Conservation (phyloP, 2,113 vertebrate genomes). For the Caranx melampygus region DNA sequence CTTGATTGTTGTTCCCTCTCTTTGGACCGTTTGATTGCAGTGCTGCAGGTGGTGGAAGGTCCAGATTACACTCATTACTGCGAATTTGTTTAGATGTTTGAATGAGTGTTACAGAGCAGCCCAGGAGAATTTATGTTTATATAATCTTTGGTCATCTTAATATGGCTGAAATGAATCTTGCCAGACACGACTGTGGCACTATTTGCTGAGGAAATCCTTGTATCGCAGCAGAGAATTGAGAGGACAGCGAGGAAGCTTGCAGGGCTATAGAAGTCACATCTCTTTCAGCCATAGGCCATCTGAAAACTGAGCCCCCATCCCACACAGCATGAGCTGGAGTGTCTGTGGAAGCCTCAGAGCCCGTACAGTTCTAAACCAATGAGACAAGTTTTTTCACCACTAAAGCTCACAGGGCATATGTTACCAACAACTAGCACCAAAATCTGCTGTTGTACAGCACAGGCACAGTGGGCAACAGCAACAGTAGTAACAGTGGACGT, state of each 20-base stretch:
- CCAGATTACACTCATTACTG: slow-evolving; percentile 47
- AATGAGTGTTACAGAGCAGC: slow-evolving; percentile 1
- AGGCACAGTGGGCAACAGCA: too few relatives aligned
- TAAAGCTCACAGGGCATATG: slow-evolving; percentile 15
- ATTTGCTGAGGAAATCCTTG: slow-evolving; percentile 9
- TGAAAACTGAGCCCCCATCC: background rate
- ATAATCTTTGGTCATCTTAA: slow-evolving; percentile 1
- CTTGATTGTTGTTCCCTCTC: slow-evolving; percentile 32
- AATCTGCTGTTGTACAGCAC: background rate
- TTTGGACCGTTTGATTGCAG: slow-evolving; percentile 50
- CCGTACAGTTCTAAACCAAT: background rate
- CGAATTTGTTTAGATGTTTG: slow-evolving; percentile 30
- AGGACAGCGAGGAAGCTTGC: background rate
- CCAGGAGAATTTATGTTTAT: background rate
- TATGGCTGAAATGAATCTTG: background rate
- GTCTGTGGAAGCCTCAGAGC: background rate
- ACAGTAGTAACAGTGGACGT: too few relatives aligned
- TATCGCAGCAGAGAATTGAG: slow-evolving; percentile 20
- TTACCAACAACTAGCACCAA: background rate
- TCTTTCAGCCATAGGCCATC: background rate
- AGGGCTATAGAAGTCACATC: background rate
- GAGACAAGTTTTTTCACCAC: slow-evolving; percentile 33
- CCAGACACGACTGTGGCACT: background rate
- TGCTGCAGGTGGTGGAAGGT: slow-evolving; percentile 33
- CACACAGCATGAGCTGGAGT: background rate